Evolutionary conservation across 2,113 vertebrate genomes (phyloP), one percentile per base, ranked within the genome.

Genomic region (Dunckerocampus dactyliophorus): DNA sequence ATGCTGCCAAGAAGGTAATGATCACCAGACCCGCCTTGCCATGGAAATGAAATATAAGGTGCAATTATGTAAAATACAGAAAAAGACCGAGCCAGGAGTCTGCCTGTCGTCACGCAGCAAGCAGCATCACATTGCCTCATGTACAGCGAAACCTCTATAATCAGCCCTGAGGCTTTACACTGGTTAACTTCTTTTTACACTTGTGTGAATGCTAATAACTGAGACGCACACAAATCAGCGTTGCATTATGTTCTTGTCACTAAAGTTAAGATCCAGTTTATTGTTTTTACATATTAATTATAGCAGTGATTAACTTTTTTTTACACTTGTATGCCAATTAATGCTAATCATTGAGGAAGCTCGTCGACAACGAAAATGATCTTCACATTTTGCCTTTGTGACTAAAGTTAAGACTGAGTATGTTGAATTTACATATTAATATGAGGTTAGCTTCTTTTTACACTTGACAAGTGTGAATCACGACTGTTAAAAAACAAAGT

Each of bases 1-100:
- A 24, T 63, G 52, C 71, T 74, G 81, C 80, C 84, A 82, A 76
- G 39, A 78, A 62, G 45, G 24, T 76, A 84, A 86, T 69, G 73
- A 75, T 72, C 72, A 74, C 58, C 79, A 83, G 77, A 75, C 53
- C 14, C 43, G 43, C 49, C 21, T 51, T n/a, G 17, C 6, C 17
- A 19, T 49, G 47, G 12, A 24, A 21, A 51, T 51, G 49, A 51
- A 51, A 22, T 43, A 76, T 78, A 83, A 75, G 67, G 74, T 63
- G 64, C 68, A 83, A 78, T 78, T 80, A 79, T 80, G 72, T 69
- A 84, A 80, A 82, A 63, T 71, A 72, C 64, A 63, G 62, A 65
- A 63, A 68, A 52, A 65, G 45, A 39, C 57, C 47, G 63, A 78
- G 78, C 68, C 82, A 85, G 80, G 81, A 70, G 47, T 67, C 63